Base-by-base conservation (phyloP, 2,797 vertebrate genomes). In the Pangasius djambal region DNA sequence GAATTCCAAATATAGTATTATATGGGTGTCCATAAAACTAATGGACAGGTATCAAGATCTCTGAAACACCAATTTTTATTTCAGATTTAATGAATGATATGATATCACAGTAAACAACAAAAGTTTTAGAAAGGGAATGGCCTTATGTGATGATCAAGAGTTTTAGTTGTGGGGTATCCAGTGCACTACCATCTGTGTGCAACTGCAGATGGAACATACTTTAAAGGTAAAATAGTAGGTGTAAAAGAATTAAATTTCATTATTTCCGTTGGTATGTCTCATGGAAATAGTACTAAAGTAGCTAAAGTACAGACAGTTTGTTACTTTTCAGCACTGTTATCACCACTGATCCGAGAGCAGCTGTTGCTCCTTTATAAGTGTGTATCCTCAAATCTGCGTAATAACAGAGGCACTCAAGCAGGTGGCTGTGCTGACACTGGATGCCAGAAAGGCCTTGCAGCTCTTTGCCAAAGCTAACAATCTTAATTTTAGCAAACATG, bases 311-410 rank as follows among this genome's bases (percentile, higher is more conserved):
- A 65, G 57, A 48, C 37, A 20, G 16, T 81, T n/a, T 55, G 3
- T 31, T 79, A 57, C n/a, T 79, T 79, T 79, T 57, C n/a, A 75
- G 40, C 16, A 31, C 61, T 50, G 63, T 34, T 85, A 85, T 85
- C 44, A 20, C n/a, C 18, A 34, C 63, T 69, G 83, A 85, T 34
- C 63, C 16, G 5, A 69, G 83, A 85, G 40, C 83, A 85, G 81
- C 57, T 83, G 81, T 48, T 83, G 37, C 59, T 63, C 81, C 9
- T 52, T 69, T 52, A 50, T 50, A 4, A 52, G 20, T 34, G n/a
- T 85, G 63, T 69, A 69, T 85, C 15, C 44, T 69, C 44, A 79
- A 52, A 87, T 52, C 44, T 67, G 25, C 59, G 55, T 37, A 44
- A 82, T 55, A 70, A 57, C 50, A 87, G 48, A 87, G 37, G 10